Percentiles rank a stretch among this genome's conserved stretches.
Evolutionary conservation across 2,113 vertebrate species (phyloP).

Genomic region (Corythoichthys intestinalis): DNA sequence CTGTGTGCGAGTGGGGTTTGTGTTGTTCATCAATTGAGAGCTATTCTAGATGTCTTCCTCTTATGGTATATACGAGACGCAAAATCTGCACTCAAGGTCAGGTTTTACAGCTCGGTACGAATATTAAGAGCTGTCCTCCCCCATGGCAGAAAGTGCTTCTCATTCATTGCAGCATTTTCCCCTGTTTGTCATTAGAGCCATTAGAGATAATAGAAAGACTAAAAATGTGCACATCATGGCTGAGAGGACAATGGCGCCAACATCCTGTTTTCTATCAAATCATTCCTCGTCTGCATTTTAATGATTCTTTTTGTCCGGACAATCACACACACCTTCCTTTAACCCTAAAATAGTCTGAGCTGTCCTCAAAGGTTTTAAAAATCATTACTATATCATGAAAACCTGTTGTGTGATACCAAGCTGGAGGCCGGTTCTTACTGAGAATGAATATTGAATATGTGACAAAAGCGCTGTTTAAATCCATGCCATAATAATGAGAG

Average conservation of each 20-base stretch:
- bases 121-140: background rate
- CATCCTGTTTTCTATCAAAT: background rate
- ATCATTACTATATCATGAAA: background rate
- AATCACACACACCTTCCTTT: background rate
- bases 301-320: background rate
- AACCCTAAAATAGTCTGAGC: background rate
- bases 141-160: background rate
- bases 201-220: background rate
- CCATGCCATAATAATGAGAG: background rate
- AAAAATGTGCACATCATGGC: background rate
- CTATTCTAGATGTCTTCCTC: background rate
- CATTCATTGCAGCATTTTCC: background rate
- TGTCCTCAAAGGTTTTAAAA: background rate
- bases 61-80: background rate
- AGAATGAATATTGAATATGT: constrained; percentile 1
- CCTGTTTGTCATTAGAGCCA: background rate
- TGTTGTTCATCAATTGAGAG: constrained; percentile 4
- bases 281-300: background rate
- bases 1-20: background rate
- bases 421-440: background rate
- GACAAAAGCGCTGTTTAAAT: background rate
- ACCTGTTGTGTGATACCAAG: background rate
- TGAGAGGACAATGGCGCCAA: background rate
- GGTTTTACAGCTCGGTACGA: too few species aligned
- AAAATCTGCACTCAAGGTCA: background rate